A percentile compares a stretch with the other conserved stretches of the same genome.
Evolutionary conservation across 2,797 vertebrate genomes (phyloP).

Genomic region (Otolemur crassicaudatus): DNA sequence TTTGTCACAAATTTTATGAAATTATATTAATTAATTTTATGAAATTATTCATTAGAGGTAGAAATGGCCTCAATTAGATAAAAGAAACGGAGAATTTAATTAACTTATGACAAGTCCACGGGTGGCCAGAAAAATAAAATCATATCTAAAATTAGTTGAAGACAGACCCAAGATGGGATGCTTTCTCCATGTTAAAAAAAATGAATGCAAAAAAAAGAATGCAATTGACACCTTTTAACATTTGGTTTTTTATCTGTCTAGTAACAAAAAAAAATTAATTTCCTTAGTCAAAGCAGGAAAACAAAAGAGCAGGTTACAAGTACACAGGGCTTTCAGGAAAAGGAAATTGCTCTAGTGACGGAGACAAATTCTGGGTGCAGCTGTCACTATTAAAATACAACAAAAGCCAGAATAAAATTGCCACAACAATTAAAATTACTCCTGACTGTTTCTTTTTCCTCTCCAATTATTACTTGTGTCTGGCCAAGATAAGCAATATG

Average conservation of each 20-base stretch:
- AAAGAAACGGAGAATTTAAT: conserved; percentile 67
- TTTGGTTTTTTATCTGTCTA: conserved; percentile 56
- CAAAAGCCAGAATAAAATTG: conserved; percentile 64
- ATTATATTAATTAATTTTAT: background rate
- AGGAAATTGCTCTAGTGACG: conserved; percentile 21
- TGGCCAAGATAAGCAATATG: conserved; percentile 68
- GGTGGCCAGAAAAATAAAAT: conserved; percentile 62
- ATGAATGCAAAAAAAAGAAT: background rate
- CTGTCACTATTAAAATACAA: conserved; percentile 41
- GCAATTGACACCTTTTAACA: conserved; percentile 49
- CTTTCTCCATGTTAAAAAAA: conserved; percentile 33
- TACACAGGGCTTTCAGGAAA: conserved; percentile 30
- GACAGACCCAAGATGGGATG: conserved; percentile 8
- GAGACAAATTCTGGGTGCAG: conserved; percentile 67
- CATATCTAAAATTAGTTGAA: conserved; percentile 50
- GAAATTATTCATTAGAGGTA: conserved; percentile 28
- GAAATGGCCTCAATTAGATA: conserved; percentile 54
- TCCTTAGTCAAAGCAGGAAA: conserved; percentile 55
- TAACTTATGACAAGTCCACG: conserved; percentile 59
- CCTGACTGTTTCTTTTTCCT: conserved; percentile 55
- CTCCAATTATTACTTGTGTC: conserved; percentile 63
- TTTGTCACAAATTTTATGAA: conserved; percentile 25
- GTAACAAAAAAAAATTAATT: conserved; percentile 35
- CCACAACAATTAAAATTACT: conserved; percentile 69
- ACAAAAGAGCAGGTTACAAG: conserved; percentile 36